Evolutionary conservation across 2,888 invertebrate species (phyloP).

Genomic region (Zygogramma bicolorata): DNA sequence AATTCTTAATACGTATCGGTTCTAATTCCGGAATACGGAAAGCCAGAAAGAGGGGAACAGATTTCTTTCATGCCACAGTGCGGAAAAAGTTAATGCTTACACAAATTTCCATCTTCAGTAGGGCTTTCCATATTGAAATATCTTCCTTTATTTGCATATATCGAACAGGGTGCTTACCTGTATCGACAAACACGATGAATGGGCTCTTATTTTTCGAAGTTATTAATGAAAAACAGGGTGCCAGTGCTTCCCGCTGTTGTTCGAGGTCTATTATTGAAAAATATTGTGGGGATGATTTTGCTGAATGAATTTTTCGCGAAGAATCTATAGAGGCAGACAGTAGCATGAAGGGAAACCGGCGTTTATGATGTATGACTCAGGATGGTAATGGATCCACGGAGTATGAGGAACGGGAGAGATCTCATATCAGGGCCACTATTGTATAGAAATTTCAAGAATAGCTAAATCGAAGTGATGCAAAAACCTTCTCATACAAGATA

Average conservation of each 20-base stretch:
- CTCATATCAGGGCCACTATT: background rate
- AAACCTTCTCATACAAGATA: no score
- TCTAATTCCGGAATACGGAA: background rate
- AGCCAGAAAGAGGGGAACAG: background rate
- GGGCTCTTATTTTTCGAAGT: background rate
- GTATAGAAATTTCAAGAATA: no score
- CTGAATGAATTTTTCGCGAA: background rate
- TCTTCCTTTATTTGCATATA: constrained; percentile 3
- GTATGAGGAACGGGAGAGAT: no score
- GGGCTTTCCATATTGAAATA: background rate
- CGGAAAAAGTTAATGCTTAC: constrained; percentile 1
- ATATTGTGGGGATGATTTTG: background rate
- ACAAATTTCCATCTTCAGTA: background rate
- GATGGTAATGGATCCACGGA: background rate
- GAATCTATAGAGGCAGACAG: background rate
- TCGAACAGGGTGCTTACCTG: background rate
- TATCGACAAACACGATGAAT: constrained; percentile 2
- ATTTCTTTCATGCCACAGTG: constrained; percentile 6
- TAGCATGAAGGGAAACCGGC: background rate
- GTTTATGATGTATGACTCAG: background rate
- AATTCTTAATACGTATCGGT: constrained; percentile 13
- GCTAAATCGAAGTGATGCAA: no score
- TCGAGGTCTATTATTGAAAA: background rate
- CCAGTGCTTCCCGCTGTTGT: background rate
- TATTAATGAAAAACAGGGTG: background rate